Base-by-base conservation (phyloP, 2,888 invertebrate species). In the Hecatera dysodea region DNA sequence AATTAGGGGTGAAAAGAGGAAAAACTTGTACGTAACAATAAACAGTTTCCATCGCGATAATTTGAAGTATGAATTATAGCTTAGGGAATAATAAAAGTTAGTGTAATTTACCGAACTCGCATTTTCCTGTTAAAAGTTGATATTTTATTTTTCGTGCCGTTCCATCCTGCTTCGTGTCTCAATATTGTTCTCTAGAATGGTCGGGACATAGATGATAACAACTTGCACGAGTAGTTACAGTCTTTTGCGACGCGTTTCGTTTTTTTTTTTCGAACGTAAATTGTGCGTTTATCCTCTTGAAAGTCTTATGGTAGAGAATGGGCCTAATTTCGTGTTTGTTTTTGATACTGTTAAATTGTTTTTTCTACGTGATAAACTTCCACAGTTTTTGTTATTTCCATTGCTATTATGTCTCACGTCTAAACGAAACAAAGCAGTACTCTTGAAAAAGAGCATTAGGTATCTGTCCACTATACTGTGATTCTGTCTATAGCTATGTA, bases 1-100 rank as follows among this genome's bases (percentile, higher is more conserved):
- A 69, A 77, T 70, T 60, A 50, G 27, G 57, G 44, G 15, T 57
- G 42, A 70, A 75, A 59, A 53, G 53, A 63, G 59, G 29, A 36
- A 48, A 75, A 81, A 84, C 75, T 70, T 82, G 53, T 55, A 50
- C 39, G 24, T 57, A 44, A 65, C 57, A 82, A 72, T 68, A 81
- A 80, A 71, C 67, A 72, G 66, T 73, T 78, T 70, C 29, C 60
- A 66, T 72, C 56, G 67, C 36, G 67, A 79, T 80, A 77, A 72
- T 75, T 77, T 80, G 27, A 60, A 72, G 69, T 72, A 80, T 77
- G 82, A 80, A 80, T 80, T 80, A 72, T 72, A 36, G 66, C 71
- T 75, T 69, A 57, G 61, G 80, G 74, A 67, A 71, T 80, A 72
- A 76, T 80, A 80, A 81, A 82, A 82, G 80, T 80, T 84, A 29